Base-by-base conservation (phyloP, 1,140 invertebrate species). In the Ptiloglossa arizonensis region DNA sequence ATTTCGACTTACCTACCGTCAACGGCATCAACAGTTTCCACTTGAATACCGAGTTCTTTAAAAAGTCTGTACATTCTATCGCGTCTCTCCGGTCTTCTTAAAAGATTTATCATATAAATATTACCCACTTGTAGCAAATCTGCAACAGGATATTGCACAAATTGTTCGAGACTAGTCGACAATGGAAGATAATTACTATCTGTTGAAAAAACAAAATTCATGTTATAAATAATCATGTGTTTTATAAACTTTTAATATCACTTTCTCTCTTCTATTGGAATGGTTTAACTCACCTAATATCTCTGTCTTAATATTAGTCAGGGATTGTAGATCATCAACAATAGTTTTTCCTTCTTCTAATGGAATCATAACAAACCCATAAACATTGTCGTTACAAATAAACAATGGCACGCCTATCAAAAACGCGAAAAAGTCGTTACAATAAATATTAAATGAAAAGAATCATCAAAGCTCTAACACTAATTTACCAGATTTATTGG, bases 101-200 rank as follows among this genome's bases (percentile, higher is more conserved):
- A 91, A 57, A 99, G 92, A 92, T 99, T 99, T 19, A 99, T 99
- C 94, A 99, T 95, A 87, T 96, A 99, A 66, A 99, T 95, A 83
- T 96, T 91, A 90, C 97, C 95, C 82, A 98, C 95, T 0, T 94
- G 94, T 9, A 97, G 90, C 24, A 92, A 95, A 71, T 94, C 93
- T 57, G 92, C 93, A 44, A 90, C 76, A 1, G 94, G 94, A 84
- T 94, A 91, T 22, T 67, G 85, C 0, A 95, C 92, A 87, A 93
- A 95, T 54, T 90, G 81, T 67, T 86, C 74, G 32, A 93, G 70
- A 64, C 56, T 63, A 46, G 87, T 69, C 0, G 85, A 80, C 2
- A 92, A 41, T 1, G 85, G 72, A 50, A 92, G 80, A 17, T 85
- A 67, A 64, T 81, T 60, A 66, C 82, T 90, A 19, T 78, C 67